phyloP scores from a whole-genome alignment of 1,140 invertebrate species.

The Phymastichus coffea region DNA sequence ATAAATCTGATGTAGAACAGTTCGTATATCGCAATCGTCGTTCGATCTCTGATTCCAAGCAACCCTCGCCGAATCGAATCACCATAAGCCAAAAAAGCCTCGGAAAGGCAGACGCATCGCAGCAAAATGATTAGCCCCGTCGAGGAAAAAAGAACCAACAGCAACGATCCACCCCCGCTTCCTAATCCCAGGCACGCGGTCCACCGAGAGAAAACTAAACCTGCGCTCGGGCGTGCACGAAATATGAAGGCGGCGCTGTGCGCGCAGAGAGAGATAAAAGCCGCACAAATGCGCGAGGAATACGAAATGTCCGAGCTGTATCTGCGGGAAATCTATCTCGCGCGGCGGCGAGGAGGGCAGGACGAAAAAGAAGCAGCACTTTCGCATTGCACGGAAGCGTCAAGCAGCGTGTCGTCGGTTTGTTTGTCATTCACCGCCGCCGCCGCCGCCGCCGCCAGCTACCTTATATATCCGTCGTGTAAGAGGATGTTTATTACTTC shows the following conservation, averaged over 20 bases:
- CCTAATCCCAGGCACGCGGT: no score
- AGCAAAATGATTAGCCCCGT: slow-evolving; percentile 15
- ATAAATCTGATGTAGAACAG: no score
- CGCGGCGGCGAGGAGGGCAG: no score
- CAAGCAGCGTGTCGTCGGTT: slow-evolving; percentile 31
- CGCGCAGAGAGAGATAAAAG: slow-evolving; percentile 57
- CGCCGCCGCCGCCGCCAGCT: no score
- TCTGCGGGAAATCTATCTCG: no score
- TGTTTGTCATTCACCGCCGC: no score
- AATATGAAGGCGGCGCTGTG: slow-evolving; percentile 53
- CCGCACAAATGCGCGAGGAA: slow-evolving; percentile 53
- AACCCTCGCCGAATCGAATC: neutral
- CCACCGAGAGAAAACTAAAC: no score
- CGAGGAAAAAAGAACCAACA: no score
- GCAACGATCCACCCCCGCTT: neutral
- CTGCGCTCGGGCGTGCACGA: slow-evolving; percentile 42
- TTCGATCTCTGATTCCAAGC: neutral
- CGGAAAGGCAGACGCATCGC: neutral
- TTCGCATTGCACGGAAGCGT: slow-evolving; percentile 35
- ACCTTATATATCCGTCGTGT: no score
- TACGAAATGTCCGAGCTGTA: slow-evolving; percentile 47
- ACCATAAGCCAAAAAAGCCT: slow-evolving; percentile 1
- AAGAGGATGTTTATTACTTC: no score
- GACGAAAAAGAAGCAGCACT: no score
- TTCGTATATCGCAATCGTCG: no score